Evolutionary conservation across 2,888 invertebrate genomes (phyloP).

Genomic region (Meta bourneti): DNA sequence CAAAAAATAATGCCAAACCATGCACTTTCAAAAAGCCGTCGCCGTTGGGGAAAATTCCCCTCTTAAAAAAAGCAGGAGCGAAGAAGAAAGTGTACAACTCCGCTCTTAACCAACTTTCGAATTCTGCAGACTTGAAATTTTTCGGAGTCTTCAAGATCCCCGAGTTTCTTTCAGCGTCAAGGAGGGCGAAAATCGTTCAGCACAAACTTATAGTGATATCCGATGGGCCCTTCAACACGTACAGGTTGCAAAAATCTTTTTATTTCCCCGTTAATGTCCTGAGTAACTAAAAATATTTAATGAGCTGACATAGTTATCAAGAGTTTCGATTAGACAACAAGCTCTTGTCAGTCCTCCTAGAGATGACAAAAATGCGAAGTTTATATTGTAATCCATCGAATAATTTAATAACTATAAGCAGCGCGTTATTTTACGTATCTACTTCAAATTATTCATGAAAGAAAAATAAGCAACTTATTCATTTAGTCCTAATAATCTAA

Average conservation of each 20-base stretch:
- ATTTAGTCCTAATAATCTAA: too few relatives aligned
- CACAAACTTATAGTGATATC: slow-evolving; percentile 26
- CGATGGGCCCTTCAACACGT: slow-evolving; percentile 33
- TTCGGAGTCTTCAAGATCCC: too few relatives aligned
- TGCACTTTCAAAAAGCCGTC: slow-evolving; percentile 24
- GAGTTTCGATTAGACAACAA: too few relatives aligned
- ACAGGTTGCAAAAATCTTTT: slow-evolving; percentile 17
- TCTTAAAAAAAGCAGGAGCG: background rate
- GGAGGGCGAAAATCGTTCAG: background rate
- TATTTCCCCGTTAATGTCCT: background rate
- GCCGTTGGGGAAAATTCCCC: background rate
- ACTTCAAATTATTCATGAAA: too few relatives aligned
- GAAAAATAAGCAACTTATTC: too few relatives aligned
- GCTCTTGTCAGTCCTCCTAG: too few relatives aligned
- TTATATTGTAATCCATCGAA: too few relatives aligned
- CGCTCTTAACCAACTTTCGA: slow-evolving; percentile 36
- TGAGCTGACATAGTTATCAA: too few relatives aligned
- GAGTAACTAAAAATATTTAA: too few relatives aligned
- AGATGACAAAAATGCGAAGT: too few relatives aligned
- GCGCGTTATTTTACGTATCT: too few relatives aligned
- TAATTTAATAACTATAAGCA: too few relatives aligned
- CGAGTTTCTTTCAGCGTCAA: slow-evolving; percentile 10
- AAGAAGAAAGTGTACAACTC: slow-evolving; percentile 20
- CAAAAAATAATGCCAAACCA: slow-evolving; percentile 47
- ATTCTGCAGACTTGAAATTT: slow-evolving; percentile 23